A percentile compares a stretch with the other conserved stretches of the same genome.
phyloP scores from a whole-genome alignment of 2,797 vertebrate species.

The Pipistrellus pygmaeus region DNA sequence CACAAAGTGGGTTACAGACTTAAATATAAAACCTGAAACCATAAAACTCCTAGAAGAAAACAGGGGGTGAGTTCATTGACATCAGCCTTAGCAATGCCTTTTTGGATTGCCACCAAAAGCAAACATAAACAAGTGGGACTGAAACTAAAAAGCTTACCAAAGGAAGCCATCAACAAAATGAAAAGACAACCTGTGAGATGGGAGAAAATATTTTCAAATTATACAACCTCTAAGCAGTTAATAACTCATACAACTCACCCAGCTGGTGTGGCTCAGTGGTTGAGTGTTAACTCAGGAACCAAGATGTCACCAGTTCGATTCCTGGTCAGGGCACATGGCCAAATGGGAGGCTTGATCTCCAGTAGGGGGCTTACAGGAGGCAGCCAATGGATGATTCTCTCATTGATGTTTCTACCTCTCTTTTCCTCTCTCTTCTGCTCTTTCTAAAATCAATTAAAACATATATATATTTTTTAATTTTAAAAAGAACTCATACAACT shows the following conservation, averaged over 20 bases:
- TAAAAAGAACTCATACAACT: not conserved
- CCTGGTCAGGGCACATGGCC: no score
- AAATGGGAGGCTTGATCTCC: no score
- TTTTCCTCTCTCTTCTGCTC: no score
- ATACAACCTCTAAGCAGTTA: not conserved
- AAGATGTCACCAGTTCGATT: no score
- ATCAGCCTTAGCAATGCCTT: not conserved
- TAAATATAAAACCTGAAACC: not conserved
- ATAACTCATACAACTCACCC: not conserved
- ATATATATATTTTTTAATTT: no score
- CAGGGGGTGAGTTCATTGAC: not conserved
- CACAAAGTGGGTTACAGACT: not conserved
- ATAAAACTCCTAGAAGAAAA: slow-evolving; percentile 4
- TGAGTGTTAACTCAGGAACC: no score
- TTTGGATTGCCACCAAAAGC: not conserved
- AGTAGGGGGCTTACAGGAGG: no score
- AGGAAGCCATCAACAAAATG: not conserved
- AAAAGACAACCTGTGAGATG: not conserved
- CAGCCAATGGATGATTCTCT: no score
- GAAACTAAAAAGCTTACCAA: not conserved
- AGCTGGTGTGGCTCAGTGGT: no score
- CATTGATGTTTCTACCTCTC: no score
- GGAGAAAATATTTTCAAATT: not conserved
- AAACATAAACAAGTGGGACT: not conserved
- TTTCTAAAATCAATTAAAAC: no score